Base-by-base conservation (phyloP, 2,797 vertebrate genomes). In the Trachops cirrhosus region DNA sequence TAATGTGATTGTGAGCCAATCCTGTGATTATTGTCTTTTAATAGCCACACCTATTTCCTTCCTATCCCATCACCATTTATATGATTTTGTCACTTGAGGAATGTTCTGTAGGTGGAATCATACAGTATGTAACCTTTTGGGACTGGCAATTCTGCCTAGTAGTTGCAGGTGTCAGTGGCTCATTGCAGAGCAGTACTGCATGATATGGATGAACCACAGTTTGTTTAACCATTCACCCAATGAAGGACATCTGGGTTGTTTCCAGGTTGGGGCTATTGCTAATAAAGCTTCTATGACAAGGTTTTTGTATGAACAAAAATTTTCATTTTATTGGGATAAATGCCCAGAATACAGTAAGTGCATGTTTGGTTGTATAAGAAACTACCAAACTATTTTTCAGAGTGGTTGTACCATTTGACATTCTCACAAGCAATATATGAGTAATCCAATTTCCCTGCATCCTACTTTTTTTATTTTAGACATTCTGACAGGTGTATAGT, bases 361-460 rank as follows among this genome's bases (percentile, higher is more conserved):
- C 48, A 39, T 86, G 6, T 29, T 92, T 89, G 37, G 19, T 83
- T 96, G 90, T 54, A 24, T 32, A 87, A 90, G 82, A 94, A 93
- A 74, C 21, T 90, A n/a, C 2, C 0, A 59, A 90, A 68, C 16
- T 39, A 32, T 73, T 80, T 95, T 75, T 26, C 44, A 92, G n/a
- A 85, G 57, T 71, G 16, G 26, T 9, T n/a, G 34, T 57, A 7
- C 48, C 64, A 39, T 84, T 64, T 84, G 32, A 37, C 9, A 80
- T 87, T 82, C 34, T 26, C 37, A 95, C 14, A 19, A 84, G 73
- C 44, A 62, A 14, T 79, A 67, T 39, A 77, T 64, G 15, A 95
- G 6, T 74, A 86, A 67, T 83, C 19, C 26, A 54, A 10, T 62
- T 71, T 83, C 41, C 80, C 59, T 73, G 39, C 22, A 68, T 59